phyloP scores from a whole-genome alignment of 1,140 invertebrate genomes.

The Philotrypesis tridentata region DNA sequence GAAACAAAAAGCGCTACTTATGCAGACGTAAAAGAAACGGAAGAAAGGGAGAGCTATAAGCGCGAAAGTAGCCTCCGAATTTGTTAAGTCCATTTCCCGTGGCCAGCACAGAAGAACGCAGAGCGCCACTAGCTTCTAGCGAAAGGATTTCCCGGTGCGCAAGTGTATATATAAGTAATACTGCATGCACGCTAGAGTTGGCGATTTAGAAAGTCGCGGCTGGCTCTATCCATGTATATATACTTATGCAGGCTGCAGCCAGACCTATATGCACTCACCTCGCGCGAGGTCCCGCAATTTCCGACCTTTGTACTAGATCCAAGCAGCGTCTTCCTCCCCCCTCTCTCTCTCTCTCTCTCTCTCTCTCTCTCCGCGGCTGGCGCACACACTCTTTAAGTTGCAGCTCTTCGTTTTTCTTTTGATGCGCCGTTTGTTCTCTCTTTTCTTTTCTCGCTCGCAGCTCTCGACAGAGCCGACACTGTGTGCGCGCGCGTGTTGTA shows the following conservation, averaged over 20 bases:
- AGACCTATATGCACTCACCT: neutral
- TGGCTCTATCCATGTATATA: neutral
- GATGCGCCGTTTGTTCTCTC: too few species aligned
- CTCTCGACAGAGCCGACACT: too few species aligned
- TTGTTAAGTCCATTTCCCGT: neutral
- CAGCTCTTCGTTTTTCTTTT: neutral
- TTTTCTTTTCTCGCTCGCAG: too few species aligned
- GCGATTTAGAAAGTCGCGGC: neutral
- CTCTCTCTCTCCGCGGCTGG: too few species aligned
- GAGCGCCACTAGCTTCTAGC: neutral
- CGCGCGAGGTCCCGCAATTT: neutral
- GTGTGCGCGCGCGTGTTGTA: too few species aligned
- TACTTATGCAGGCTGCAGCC: neutral
- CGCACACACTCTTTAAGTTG: too few species aligned
- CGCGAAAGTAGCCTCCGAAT: neutral
- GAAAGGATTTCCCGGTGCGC: neutral
- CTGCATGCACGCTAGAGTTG: neutral
- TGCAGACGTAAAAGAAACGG: neutral
- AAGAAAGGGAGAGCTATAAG: neutral
- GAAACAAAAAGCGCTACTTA: too few species aligned
- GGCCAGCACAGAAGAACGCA: neutral
- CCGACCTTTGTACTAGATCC: neutral
- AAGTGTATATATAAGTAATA: too few species aligned
- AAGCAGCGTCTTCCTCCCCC: neutral
- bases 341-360: too few species aligned